Base-by-base conservation (phyloP, 2,888 invertebrate species). In the Dastarcus helophoroides region DNA sequence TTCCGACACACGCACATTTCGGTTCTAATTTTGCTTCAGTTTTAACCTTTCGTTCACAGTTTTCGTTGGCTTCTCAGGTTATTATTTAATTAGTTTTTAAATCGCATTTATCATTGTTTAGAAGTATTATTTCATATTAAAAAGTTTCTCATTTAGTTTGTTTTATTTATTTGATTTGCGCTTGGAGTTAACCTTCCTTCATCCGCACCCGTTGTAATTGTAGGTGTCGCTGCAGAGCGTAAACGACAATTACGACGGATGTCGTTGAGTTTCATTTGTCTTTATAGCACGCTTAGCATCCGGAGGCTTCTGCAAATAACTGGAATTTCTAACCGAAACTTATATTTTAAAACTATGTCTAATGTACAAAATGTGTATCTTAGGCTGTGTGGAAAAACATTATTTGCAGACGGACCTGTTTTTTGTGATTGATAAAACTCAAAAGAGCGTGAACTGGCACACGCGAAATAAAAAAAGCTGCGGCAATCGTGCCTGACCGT, bases 401-500 rank as follows among this genome's bases (percentile, higher is more conserved):
- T 37, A 37, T 42, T 40, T 40, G 42, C 35, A 38, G 34, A 32
- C n/a, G 17, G 4, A 22, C 40, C 41, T 38, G 38, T 42, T 43
- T 17, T 16, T 44, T 52, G 54, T 53, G 53, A 52, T 51, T 49
- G 47, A 46, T 50, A n/a, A n/a, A n/a, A n/a, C n/a, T 45, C 42
- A 45, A 47, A 42, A 43, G 51, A 51, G 56, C 53, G 56, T 57
- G 58, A 56, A 58, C 53, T 60, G 61, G 61, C 60, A 58, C 55
- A 56, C 51, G 51, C 50, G 46, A 46, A 45, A 43, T 43, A 49
- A 50, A 44, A 55, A 53, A 51, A 46, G 53, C 47, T 54, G 54
- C 50, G 59, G 60, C 58, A 53, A 46, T 44, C 42, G 58, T 56
- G 61, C 62, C 61, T 56, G 54, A 60, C 57, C 54, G 61, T 60